Percentiles rank a stretch among this genome's conserved stretches.
phyloP scores from a whole-genome alignment of 30 jellyfish, hydroid and myxozoan genomes.

The Phacellophora camtschatica region DNA sequence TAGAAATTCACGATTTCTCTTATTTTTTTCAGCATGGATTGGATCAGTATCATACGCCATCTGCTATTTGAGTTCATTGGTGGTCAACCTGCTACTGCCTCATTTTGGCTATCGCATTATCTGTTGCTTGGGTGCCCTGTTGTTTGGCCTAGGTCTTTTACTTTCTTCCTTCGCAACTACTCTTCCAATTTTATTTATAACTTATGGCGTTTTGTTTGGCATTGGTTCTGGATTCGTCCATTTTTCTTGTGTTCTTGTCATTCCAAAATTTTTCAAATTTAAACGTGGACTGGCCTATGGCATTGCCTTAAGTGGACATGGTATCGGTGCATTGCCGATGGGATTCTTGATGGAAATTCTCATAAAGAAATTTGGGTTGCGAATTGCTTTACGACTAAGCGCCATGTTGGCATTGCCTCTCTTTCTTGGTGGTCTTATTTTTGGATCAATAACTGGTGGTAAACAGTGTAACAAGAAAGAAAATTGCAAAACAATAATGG shows the following conservation, averaged over 20 bases:
- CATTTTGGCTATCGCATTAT: constrained; percentile 62
- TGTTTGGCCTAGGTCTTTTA: constrained; percentile 50
- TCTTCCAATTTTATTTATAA: constrained; percentile 15
- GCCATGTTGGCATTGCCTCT: constrained; percentile 53
- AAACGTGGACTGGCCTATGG: constrained; percentile 59
- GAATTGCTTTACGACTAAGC: constrained; percentile 22
- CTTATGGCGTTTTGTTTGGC: constrained; percentile 54
- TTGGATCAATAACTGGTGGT: constrained; percentile 12
- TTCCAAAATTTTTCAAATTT: constrained; percentile 50
- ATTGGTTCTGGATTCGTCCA: constrained; percentile 39
- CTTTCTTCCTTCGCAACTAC: constrained; percentile 33
- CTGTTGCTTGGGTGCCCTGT: constrained; percentile 56
- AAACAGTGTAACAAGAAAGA: not conserved
- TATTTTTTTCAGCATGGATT: constrained; percentile 54
- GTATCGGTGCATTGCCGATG: constrained; percentile 65
- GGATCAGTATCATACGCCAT: constrained; percentile 54
- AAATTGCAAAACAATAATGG: not conserved
- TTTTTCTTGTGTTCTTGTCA: constrained; percentile 35
- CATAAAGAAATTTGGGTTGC: constrained; percentile 20
- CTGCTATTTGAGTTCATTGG: constrained; percentile 23
- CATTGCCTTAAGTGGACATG: constrained; percentile 60
- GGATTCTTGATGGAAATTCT: constrained; percentile 46
- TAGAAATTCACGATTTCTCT: too few relatives aligned
- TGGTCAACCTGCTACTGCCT: constrained; percentile 49
- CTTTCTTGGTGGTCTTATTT: constrained; percentile 44